Evolutionary conservation across 2,888 invertebrate species (phyloP), one percentile per base, ranked within the genome.

Genomic region (Ormyrus labotus): DNA sequence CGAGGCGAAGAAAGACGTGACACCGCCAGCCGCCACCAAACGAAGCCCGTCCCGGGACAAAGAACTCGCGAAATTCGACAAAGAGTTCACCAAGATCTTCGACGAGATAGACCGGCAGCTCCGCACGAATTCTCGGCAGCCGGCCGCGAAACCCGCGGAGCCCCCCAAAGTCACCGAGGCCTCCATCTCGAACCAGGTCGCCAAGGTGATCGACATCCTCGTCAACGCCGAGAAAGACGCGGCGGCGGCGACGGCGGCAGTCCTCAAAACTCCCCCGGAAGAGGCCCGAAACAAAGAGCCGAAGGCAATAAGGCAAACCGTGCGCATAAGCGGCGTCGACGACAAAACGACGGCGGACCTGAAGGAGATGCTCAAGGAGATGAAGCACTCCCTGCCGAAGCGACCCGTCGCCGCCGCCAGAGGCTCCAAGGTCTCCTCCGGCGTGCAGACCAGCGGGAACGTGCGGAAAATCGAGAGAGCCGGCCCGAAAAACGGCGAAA

Each of bases 311-410:
- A 45, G 19, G 7, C 47, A 45, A 2, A 55, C 48, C 3, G 48
- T 48, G 7, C 58, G 77, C 0, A 65, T 85, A 76, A 87, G 85
- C 60, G 85, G 84, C 10, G 72, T 83, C 48, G 88, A 87, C 68
- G 88, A 88, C 82, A 87, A 85, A 75, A 80, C 84, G 13, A 87
- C 87, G 34, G 77, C 82, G 19, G 88, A 91, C 87, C 90, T 95
- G 50, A 94, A 94, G 88, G 94, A 94, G 90, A 94, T 95, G 93
- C 89, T 95, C 82, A 95, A 95, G 86, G 95, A 95, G 91, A 95
- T 95, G 94, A 95, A 95, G 90, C 93, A 95, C 88, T 95, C 95
- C 10, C 90, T 95, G 81, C 94, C 95, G 0, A 94, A 93, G 86
- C 92, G 34, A 4, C 34, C 34, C 34, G 34, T 2, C 19, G 19